These are phyloP conservation scores for Diuraphis noxia DNA, from an alignment of 1,140 invertebrate species.

Conservation along the genomic window DNA sequence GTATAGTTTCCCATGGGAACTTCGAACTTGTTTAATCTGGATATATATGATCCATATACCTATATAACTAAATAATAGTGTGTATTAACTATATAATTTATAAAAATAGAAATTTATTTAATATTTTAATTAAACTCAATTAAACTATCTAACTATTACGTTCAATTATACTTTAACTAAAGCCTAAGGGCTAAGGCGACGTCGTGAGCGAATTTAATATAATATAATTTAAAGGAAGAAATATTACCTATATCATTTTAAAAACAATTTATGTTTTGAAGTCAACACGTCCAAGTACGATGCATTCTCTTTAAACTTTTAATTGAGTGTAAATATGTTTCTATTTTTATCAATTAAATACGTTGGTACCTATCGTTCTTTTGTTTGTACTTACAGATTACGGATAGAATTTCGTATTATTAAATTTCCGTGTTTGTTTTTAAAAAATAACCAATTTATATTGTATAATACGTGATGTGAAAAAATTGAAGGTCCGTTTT, in stretches of 20 bases:
- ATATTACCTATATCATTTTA: neutral
- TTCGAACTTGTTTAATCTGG: too few relatives aligned
- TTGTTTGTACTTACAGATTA: neutral
- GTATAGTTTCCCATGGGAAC: too few relatives aligned
- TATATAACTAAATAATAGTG: neutral
- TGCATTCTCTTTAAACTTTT: neutral
- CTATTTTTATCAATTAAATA: neutral
- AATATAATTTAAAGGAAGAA: neutral
- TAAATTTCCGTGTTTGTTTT: neutral
- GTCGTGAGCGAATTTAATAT: neutral
- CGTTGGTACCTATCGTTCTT: neutral
- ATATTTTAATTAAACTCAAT: neutral
- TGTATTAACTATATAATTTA: neutral
- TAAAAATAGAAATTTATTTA: neutral
- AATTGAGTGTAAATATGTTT: neutral
- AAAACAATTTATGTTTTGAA: neutral
- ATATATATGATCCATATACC: too few relatives aligned
- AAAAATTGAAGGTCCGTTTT: neutral
- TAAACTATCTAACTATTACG: neutral
- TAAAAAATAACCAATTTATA: neutral
- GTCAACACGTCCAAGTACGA: neutral
- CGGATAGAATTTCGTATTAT: neutral
- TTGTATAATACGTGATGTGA: neutral
- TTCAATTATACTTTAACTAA: neutral
- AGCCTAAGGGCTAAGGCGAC: neutral